These are phyloP conservation scores for Dicerorhinus sumatrensis DNA, from an alignment of 2,113 vertebrate genomes.

Conservation along the genomic window DNA sequence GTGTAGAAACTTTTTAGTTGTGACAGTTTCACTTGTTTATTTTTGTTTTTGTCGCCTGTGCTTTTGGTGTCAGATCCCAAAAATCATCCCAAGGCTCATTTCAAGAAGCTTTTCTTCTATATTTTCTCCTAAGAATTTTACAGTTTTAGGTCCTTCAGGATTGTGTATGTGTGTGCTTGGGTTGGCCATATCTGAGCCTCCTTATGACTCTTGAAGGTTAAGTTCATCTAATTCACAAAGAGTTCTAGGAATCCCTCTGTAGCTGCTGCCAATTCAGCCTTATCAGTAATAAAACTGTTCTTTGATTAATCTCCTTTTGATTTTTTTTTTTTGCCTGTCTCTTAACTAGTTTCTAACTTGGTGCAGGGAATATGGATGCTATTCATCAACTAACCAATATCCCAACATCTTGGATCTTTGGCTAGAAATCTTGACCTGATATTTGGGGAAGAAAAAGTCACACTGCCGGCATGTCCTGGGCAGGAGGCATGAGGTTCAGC, in stretches of 20 bases:
- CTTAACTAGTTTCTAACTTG: slow-evolving; percentile 45
- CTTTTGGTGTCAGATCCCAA: background rate
- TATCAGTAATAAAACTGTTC: background rate
- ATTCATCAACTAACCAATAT: background rate
- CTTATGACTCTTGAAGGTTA: background rate
- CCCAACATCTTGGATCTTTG: slow-evolving; percentile 14
- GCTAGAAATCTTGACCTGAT: slow-evolving; percentile 31
- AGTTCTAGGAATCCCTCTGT: slow-evolving; percentile 17
- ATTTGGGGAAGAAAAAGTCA: slow-evolving; percentile 16
- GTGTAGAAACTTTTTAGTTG: background rate
- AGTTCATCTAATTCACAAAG: background rate
- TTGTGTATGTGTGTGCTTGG: background rate
- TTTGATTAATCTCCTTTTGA: background rate
- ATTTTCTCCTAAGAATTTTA: background rate
- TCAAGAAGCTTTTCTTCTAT: background rate
- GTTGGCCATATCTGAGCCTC: background rate
- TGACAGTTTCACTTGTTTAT: background rate
- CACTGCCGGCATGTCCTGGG: background rate
- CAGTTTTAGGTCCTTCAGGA: background rate
- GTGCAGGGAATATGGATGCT: background rate
- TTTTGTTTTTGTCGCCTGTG: background rate
- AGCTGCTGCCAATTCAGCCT: background rate
- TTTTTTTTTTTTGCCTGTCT: background rate
- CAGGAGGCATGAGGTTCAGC: slow-evolving; percentile 6
- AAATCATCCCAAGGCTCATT: background rate